A percentile compares a stretch with the other conserved stretches of the same genome.
phyloP scores from a whole-genome alignment of 2,113 vertebrate species.

The Carettochelys insculpta region DNA sequence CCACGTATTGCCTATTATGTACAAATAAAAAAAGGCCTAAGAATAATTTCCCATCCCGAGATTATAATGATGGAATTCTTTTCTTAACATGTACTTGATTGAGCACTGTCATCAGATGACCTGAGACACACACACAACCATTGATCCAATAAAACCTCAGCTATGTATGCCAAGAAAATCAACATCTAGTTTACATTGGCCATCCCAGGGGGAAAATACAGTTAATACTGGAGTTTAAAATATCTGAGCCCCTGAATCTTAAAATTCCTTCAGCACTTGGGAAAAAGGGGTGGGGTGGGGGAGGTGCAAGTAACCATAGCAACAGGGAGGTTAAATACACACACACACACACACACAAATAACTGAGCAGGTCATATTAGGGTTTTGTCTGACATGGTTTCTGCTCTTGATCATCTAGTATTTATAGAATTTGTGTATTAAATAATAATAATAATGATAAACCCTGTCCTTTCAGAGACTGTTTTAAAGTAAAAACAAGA shows the following conservation, averaged over 20 bases:
- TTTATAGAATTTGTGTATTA: conserved; percentile 29
- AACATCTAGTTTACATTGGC: conserved; percentile 57
- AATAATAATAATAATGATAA: conserved; percentile 41
- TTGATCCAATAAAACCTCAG: conserved; percentile 58
- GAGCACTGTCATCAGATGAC: conserved; percentile 29
- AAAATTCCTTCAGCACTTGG: conserved; percentile 52
- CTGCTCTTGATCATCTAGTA: conserved; percentile 41
- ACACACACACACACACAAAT: neutral
- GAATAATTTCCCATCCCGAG: neutral
- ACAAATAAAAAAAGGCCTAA: neutral
- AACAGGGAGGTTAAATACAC: conserved; percentile 64
- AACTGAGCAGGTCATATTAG: conserved; percentile 42
- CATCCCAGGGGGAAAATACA: conserved; percentile 60
- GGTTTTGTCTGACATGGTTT: conserved; percentile 12
- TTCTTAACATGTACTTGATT: conserved; percentile 30
- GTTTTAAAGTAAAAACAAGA: conserved; percentile 65
- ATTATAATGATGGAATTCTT: conserved; percentile 11
- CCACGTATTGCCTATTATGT: neutral
- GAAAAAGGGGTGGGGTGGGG: conserved; percentile 28
- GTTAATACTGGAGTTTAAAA: conserved; percentile 64
- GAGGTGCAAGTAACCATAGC: conserved; percentile 49
- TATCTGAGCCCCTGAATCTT: conserved; percentile 60
- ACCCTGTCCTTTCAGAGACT: conserved; percentile 46
- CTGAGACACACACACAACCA: conserved; percentile 51
- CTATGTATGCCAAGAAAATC: conserved; percentile 57